Base-by-base conservation (phyloP, 2,797 vertebrate genomes). In the Aulostomus chinensis region DNA sequence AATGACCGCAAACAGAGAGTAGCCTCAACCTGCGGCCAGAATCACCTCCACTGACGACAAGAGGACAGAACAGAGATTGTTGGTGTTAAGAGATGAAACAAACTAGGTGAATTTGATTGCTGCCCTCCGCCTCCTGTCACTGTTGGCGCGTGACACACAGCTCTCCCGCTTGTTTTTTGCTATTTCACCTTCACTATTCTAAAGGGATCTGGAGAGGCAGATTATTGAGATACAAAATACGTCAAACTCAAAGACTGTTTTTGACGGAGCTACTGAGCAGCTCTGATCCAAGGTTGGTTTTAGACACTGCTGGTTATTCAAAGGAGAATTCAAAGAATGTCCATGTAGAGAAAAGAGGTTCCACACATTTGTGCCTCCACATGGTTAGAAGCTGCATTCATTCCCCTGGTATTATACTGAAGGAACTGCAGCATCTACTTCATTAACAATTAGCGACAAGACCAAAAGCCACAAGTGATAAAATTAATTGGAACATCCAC, bases 181-280 rank as follows among this genome's bases (percentile, higher is more conserved):
- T 1, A 2, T 24, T 39, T 39, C 6, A 46, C 18, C n/a, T 14
- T 14, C 1, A 42, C 28, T 49, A 15, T 9, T 37, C 12, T n/a
- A 7, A 42, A 9, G 14, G 48, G 36, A 45, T 49, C 53, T 55
- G 36, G 18, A 18, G 49, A 53, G 47, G 58, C 11, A 37, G 18
- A 63, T 5, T 9, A 28, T 5, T 35, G 4, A 33, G 24, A 2
- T 25, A 25, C 24, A 21, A 6, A 21, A 21, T 21, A 6, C 6
- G 9, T 25, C 24, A 25, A 8, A 25, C 24, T 8, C 24, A 25
- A 25, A 25, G 24, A 7, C 24, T 7, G 2, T 25, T 9, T 2
- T 4, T 12, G 4, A n/a, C 5, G n/a, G 9, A 30, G 10, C n/a
- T 12, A 30, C n/a, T n/a, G 28, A 7, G 28, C 28, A 4, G 5